Evolutionary conservation across 2,888 invertebrate genomes (phyloP), one percentile per base, ranked within the genome.

Genomic region (Seladonia tumulorum): DNA sequence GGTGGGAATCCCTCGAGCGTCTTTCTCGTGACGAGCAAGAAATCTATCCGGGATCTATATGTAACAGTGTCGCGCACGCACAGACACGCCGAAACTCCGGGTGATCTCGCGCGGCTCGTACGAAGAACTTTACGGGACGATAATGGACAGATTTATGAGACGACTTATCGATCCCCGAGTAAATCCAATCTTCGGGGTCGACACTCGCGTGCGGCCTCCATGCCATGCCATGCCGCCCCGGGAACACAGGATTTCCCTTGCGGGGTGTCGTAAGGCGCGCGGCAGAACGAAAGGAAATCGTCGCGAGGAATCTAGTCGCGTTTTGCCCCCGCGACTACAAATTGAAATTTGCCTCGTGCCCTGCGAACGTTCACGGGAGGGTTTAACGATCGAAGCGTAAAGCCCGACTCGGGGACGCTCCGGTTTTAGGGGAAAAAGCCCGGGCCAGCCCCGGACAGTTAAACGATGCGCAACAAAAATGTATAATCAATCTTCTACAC

Each of bases 91-190:
- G 60, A 5, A 81, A 78, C 76, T 35, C 42, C 12, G 45, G 29
- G 63, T 70, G 81, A 90, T 89, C 90, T 87, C 85, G 82, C 86
- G 82, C 87, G 89, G 82, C 89, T 92, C 91, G 89, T 88, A 92
- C 87, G 91, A 86, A 86, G 83, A 92, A 92, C 90, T 91, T 92
- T 91, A 90, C 90, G 90, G 88, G 82, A 92, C 91, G 93, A 93
- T 93, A 93, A 93, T 93, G 87, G 93, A 94, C 93, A 92, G 93
- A 93, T 94, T 93, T 94, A 93, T 94, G 92, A 92, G 92, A 89
- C 90, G 91, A 90, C 93, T 94, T 93, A 94, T 94, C 93, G 93
- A 94, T 94, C 93, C 93, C 90, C 90, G 90, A 91, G 91, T 92
- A 93, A 93, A 94, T 94, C 93, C 92, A 94, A 94, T 93, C 93